Percentiles rank a stretch among this genome's conserved stretches.
Conservation (phyloP, 2,113 vertebrate species). For the Sinosuthora webbiana region DNA sequence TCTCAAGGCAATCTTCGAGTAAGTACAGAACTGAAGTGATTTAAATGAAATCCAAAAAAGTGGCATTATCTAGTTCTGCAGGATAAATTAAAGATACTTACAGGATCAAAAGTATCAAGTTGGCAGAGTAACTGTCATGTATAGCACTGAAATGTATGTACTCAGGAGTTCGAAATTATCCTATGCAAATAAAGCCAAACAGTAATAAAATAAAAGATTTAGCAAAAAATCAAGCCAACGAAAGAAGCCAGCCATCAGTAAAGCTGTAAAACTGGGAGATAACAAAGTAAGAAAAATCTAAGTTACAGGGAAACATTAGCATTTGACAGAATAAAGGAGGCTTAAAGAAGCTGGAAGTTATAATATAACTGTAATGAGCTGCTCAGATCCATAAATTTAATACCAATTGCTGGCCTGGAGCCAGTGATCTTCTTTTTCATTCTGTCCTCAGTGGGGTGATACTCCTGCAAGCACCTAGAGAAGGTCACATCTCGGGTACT, state of each 20-base stretch:
- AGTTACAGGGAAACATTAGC: background rate
- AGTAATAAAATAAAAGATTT: conserved; percentile 29
- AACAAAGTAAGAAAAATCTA: conserved; percentile 6
- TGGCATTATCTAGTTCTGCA: background rate
- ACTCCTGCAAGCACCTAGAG: background rate
- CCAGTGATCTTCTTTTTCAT: background rate
- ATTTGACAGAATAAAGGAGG: conserved; percentile 5
- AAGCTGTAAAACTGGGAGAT: background rate
- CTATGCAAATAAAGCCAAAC: conserved; percentile 18
- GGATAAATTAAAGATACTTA: conserved; percentile 45
- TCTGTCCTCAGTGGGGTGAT: background rate
- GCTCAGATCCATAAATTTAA: background rate
- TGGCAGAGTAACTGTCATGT: background rate
- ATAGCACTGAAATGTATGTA: background rate
- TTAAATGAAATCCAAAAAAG: conserved; percentile 23
- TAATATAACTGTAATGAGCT: background rate
- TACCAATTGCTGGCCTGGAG: background rate
- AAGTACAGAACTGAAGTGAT: conserved; percentile 7
- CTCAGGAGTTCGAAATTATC: conserved; percentile 26
- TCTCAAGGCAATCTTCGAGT: background rate
- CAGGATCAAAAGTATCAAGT: conserved; percentile 20
- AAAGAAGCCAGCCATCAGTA: background rate
- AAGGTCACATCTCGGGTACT: background rate
- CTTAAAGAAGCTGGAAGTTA: conserved; percentile 7
- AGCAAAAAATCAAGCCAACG: background rate